Evolutionary conservation across 2,113 vertebrate species (phyloP).

Genomic region (Electrona antarctica): DNA sequence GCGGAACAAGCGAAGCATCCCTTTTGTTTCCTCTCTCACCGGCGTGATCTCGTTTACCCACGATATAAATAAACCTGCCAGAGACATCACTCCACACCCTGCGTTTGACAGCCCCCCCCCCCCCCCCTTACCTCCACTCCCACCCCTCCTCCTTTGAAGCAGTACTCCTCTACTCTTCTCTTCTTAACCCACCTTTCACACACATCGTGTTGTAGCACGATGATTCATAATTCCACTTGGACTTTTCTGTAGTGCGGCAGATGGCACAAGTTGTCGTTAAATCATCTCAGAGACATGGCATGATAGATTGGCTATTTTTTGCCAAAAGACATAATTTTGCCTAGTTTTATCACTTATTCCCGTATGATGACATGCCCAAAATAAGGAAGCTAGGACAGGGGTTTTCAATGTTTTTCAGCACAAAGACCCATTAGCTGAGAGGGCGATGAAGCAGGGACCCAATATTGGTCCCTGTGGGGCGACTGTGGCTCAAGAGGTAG

Average conservation of each 20-base stretch:
- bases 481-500: no score
- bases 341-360: no score
- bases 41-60: slow-evolving; percentile 17
- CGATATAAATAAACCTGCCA: slow-evolving; percentile 14
- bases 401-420: no score
- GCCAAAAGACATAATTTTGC: no score
- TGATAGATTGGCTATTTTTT: background rate
- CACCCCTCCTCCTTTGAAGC: background rate
- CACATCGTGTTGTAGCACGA: no score
- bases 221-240: no score
- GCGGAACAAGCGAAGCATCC: slow-evolving; percentile 3
- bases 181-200: background rate
- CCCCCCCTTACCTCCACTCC: background rate
- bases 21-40: background rate
- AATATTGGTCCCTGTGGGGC: no score
- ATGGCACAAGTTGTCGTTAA: background rate
- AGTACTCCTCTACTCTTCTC: background rate
- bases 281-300: background rate
- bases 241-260: background rate
- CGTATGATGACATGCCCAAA: no score
- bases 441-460: no score
- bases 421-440: no score
- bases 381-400: no score
- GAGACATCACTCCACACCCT: background rate
- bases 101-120: background rate